These are phyloP conservation scores for Telmatherina bonti DNA, from an alignment of 2,797 vertebrate genomes.

Conservation along the genomic window DNA sequence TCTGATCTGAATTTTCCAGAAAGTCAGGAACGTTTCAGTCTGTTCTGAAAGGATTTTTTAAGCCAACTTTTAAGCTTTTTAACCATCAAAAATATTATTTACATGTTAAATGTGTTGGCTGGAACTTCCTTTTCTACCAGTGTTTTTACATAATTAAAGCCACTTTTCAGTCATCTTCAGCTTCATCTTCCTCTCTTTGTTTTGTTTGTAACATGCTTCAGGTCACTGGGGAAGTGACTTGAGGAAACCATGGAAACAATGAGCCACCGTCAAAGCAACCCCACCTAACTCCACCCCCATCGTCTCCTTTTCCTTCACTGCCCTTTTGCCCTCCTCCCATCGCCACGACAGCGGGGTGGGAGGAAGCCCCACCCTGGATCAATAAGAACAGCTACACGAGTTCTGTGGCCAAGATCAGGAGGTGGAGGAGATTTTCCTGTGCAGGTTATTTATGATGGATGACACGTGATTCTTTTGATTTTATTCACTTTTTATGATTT, in stretches of 20 bases:
- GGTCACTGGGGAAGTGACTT: slow-evolving; percentile 45
- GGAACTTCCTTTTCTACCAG: no score
- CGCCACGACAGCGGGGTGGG: slow-evolving; percentile 12
- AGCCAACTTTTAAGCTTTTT: no score
- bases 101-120: no score
- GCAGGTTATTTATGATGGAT: no score
- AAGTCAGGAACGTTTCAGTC: no score
- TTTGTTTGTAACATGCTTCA: slow-evolving; percentile 31
- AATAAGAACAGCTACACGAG: slow-evolving; percentile 15
- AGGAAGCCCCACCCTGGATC: slow-evolving; percentile 43
- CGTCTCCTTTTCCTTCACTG: slow-evolving; percentile 3
- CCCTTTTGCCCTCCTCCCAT: slow-evolving; percentile 21
- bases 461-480: no score
- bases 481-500: no score
- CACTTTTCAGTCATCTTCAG: not conserved
- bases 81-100: no score
- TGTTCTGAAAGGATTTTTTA: no score
- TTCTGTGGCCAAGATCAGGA: not conserved
- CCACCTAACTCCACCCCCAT: not conserved
- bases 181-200: slow-evolving; percentile 2
- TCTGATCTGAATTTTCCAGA: not conserved
- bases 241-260: slow-evolving; percentile 73
- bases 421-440: no score
- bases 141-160: not conserved
- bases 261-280: slow-evolving; percentile 54